A percentile compares a stretch with the other conserved stretches of the same genome.
Evolutionary conservation across 2,888 invertebrate genomes (phyloP).

Genomic region (Apamea monoglypha): DNA sequence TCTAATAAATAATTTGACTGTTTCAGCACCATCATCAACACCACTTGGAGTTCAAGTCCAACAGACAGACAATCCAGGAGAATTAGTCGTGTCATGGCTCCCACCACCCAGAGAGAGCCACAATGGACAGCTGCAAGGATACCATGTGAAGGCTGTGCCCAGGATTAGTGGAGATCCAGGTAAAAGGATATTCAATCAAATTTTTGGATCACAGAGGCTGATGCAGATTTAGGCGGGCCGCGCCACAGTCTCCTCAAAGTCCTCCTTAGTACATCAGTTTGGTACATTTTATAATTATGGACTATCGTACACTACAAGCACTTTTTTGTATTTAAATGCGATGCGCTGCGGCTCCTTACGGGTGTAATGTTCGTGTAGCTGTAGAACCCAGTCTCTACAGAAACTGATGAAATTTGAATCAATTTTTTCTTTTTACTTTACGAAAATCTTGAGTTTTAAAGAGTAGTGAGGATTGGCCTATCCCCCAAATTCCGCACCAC

Average conservation of each 20-base stretch:
- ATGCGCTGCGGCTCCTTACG: too few species aligned
- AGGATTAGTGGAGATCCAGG: slow-evolving; percentile 81
- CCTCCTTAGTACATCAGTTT: too few species aligned
- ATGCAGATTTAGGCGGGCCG: too few species aligned
- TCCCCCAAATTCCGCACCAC: neutral
- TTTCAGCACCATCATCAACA: slow-evolving; percentile 84
- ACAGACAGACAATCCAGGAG: slow-evolving; percentile 85
- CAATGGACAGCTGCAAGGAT: slow-evolving; percentile 85
- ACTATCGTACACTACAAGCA: too few species aligned
- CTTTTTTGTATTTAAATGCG: too few species aligned
- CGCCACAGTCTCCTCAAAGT: too few species aligned
- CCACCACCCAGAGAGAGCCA: slow-evolving; percentile 84
- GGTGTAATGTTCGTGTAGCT: too few species aligned
- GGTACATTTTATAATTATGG: too few species aligned
- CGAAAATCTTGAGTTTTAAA: too few species aligned
- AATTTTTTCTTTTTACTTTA: neutral
- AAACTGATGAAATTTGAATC: too few species aligned
- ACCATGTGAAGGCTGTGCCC: slow-evolving; percentile 86
- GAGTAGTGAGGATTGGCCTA: neutral
- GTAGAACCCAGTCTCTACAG: neutral
- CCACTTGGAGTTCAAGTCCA: slow-evolving; percentile 85
- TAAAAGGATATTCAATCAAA: slow-evolving; percentile 52
- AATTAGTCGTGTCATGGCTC: slow-evolving; percentile 83
- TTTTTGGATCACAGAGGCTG: too few species aligned
- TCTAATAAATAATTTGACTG: neutral